Percentiles rank a stretch among this genome's conserved stretches.
These are phyloP conservation scores for Ptilodon capucinus DNA, from an alignment of 2,888 invertebrate genomes.

Conservation along the genomic window DNA sequence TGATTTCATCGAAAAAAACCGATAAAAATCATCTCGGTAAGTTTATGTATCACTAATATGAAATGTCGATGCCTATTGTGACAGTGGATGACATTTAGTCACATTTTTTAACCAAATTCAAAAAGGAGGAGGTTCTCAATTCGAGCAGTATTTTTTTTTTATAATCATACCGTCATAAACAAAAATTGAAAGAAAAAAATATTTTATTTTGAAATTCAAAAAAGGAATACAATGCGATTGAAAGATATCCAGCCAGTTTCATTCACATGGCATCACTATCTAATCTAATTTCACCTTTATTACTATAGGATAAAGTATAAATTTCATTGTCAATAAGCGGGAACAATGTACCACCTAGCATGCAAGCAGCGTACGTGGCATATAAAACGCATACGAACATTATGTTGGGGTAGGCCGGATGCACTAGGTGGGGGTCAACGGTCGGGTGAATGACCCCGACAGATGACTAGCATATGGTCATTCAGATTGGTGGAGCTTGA, in stretches of 20 bases:
- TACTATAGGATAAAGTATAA: neutral
- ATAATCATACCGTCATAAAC: no score
- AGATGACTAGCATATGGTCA: constrained; percentile 23
- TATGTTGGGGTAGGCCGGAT: constrained; percentile 66
- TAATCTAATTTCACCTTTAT: constrained; percentile 8
- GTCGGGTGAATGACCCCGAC: constrained; percentile 28
- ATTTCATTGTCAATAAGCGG: constrained; percentile 8
- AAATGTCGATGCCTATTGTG: no score
- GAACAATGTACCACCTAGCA: constrained; percentile 23
- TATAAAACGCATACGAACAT: constrained; percentile 34
- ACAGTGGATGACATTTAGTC: no score
- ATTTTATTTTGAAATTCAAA: no score
- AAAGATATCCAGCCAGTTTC: neutral
- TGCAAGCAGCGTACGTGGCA: constrained; percentile 35
- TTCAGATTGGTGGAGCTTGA: constrained; percentile 12
- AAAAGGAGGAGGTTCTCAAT: no score
- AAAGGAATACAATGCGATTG: neutral
- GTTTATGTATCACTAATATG: no score
- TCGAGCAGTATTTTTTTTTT: no score
- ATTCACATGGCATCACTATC: neutral
- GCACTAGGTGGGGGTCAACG: constrained; percentile 10
- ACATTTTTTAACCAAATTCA: no score
- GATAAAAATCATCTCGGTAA: neutral
- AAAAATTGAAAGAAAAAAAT: no score
- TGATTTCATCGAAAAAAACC: neutral